phyloP scores from a whole-genome alignment of 2,797 vertebrate species.

The Protonibea diacanthus region DNA sequence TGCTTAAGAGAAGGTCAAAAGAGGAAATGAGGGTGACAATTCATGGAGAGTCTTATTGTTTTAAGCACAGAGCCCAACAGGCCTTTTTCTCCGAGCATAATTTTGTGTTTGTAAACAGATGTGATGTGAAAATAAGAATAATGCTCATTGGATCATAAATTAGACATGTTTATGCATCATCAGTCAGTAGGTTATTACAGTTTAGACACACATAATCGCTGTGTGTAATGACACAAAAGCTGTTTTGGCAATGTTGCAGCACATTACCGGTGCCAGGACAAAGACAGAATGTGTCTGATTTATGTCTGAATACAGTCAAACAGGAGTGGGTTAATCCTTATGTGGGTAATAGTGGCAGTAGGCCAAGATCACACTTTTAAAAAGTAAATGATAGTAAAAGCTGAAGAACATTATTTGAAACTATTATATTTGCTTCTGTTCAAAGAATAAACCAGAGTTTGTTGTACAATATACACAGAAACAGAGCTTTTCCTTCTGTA shows the following conservation, averaged over 20 bases:
- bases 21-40: conserved; percentile 20
- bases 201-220: conserved; percentile 11
- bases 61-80: not conserved
- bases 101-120: conserved; percentile 30
- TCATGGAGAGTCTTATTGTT: conserved; percentile 18
- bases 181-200: conserved; percentile 1
- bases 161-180: conserved; percentile 22
- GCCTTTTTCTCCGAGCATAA: not conserved
- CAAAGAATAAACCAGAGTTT: not conserved
- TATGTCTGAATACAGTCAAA: not conserved
- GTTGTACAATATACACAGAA: too few relatives aligned
- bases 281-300: conserved; percentile 1
- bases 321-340: not conserved
- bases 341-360: not conserved
- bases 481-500: too few relatives aligned
- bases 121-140: conserved; percentile 23
- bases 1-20: not conserved
- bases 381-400: not conserved
- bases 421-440: not conserved
- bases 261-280: not conserved
- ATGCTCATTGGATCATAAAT: conserved; percentile 28
- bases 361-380: not conserved
- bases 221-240: conserved; percentile 21
- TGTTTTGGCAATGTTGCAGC: conserved; percentile 4
- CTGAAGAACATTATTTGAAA: not conserved